These are phyloP conservation scores for Cydia amplana DNA, from an alignment of 1,140 invertebrate species.

Conservation along the genomic window DNA sequence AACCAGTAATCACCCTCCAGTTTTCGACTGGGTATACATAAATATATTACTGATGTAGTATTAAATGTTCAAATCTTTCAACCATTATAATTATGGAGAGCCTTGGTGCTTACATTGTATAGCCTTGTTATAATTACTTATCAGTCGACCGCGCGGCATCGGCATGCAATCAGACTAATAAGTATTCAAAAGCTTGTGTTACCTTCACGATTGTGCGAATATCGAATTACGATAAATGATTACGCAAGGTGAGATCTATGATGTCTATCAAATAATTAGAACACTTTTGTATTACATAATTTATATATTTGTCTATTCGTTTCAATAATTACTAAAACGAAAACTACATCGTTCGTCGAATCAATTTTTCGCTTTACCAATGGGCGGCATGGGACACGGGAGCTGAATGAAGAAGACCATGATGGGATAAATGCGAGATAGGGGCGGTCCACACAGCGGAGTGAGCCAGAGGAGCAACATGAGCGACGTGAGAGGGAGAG, in stretches of 20 bases:
- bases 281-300: slow-evolving; percentile 34
- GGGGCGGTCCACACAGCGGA: slow-evolving; percentile 41
- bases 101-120: slow-evolving; percentile 23
- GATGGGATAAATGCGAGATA: slow-evolving; percentile 28
- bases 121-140: slow-evolving; percentile 29
- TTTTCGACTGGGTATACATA: background rate
- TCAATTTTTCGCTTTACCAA: slow-evolving; percentile 49
- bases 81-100: slow-evolving; percentile 30
- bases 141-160: background rate
- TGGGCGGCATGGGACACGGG: slow-evolving; percentile 44
- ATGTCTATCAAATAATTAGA: slow-evolving; percentile 13
- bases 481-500: slow-evolving; percentile 38
- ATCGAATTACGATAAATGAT: background rate
- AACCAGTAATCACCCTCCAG: background rate
- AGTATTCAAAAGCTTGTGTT: slow-evolving; percentile 24
- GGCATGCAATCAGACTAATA: background rate
- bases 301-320: slow-evolving; percentile 56
- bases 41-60: slow-evolving; percentile 36
- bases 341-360: slow-evolving; percentile 57
- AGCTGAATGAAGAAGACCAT: slow-evolving; percentile 32
- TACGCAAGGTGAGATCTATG: background rate
- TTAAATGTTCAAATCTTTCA: background rate
- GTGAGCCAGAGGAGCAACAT: slow-evolving; percentile 43
- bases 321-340: slow-evolving; percentile 56
- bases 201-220: slow-evolving; percentile 17